phyloP scores from a whole-genome alignment of 2,113 vertebrate genomes.

The Psittacara wagleri region DNA sequence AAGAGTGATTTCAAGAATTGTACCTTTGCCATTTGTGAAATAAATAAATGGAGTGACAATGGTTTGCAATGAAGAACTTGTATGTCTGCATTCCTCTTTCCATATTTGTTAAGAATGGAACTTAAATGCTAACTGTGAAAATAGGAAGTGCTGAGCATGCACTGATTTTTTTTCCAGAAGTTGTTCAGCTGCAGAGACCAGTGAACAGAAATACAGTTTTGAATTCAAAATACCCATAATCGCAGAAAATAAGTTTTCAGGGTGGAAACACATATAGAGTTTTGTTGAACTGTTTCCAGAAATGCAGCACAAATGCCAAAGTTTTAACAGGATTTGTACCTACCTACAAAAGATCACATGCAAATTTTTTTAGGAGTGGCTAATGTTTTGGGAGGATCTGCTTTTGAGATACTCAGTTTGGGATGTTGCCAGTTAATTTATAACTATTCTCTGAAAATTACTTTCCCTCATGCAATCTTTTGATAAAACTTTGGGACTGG shows the following conservation, averaged over 20 bases:
- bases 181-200: background rate
- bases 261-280: background rate
- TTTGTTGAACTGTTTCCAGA: background rate
- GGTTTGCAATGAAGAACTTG: background rate
- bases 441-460: background rate
- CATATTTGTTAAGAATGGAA: background rate
- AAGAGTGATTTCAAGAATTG: background rate
- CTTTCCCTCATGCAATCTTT: background rate
- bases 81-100: background rate
- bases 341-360: background rate
- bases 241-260: background rate
- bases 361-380: background rate
- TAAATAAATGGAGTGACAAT: background rate
- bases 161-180: background rate
- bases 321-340: background rate
- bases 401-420: background rate
- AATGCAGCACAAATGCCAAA: background rate
- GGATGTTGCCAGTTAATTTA: background rate
- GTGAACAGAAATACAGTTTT: background rate
- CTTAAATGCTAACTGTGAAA: background rate
- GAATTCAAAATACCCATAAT: background rate
- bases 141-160: background rate
- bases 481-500: background rate
- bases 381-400: background rate
- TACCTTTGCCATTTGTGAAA: background rate